Evolutionary conservation across 2,888 invertebrate species (phyloP).

Genomic region (Drosophila mimetica): DNA sequence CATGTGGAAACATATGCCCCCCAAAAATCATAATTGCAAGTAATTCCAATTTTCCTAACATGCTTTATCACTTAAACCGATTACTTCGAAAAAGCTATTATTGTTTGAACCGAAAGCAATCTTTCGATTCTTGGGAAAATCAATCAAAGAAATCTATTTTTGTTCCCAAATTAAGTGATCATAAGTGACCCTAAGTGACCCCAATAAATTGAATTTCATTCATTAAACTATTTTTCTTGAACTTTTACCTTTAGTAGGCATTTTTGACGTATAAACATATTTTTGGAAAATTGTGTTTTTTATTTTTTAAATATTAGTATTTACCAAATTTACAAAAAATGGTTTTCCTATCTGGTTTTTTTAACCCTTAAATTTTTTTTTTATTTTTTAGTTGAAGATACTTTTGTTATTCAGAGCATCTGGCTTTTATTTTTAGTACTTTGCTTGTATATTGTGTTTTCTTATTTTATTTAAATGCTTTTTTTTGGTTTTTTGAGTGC

Average conservation of each 20-base stretch:
- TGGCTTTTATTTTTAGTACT: not conserved
- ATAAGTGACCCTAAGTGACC: slow-evolving; percentile 27
- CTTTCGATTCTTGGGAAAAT: not conserved
- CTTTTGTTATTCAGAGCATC: not conserved
- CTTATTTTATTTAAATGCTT: slow-evolving; percentile 1
- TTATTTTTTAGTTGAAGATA: not conserved
- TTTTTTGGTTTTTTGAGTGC: slow-evolving; percentile 31
- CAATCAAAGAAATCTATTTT: slow-evolving; percentile 24
- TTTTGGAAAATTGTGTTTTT: too few species aligned
- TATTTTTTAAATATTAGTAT: too few species aligned
- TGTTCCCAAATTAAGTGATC: too few species aligned
- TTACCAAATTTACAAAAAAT: not conserved
- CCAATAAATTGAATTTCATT: slow-evolving; percentile 11
- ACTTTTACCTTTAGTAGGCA: not conserved
- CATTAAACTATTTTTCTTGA: slow-evolving; percentile 2
- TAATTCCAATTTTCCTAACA: slow-evolving; percentile 5
- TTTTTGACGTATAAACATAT: too few species aligned
- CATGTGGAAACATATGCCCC: slow-evolving; percentile 18
- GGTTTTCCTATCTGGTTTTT: not conserved
- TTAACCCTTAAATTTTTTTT: not conserved
- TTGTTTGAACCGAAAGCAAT: not conserved
- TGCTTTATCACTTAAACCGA: slow-evolving; percentile 13
- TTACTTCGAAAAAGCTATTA: slow-evolving; percentile 5
- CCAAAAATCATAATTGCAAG: not conserved
- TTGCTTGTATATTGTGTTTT: not conserved